A percentile compares a stretch with the other conserved stretches of the same genome.
phyloP scores from a whole-genome alignment of 2,888 invertebrate species.

The Pollenia griseotomentosa region DNA sequence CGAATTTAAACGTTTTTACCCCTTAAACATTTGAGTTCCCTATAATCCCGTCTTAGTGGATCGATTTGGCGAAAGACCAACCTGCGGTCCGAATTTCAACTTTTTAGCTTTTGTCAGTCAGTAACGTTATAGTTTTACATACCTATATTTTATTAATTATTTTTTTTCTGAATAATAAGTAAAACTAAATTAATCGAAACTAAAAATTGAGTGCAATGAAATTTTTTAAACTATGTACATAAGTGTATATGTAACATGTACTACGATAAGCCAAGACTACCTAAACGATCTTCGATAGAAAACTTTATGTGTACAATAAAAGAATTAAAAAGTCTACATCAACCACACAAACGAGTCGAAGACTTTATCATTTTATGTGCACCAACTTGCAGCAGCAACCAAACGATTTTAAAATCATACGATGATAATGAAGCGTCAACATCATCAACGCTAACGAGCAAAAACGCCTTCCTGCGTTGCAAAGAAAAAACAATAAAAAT shows the following conservation, averaged over 20 bases:
- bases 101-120: no score
- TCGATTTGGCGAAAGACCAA: no score
- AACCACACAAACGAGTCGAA: slow-evolving; percentile 48
- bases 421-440: slow-evolving; percentile 68
- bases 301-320: slow-evolving; percentile 7
- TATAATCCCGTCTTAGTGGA: no score
- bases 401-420: slow-evolving; percentile 63
- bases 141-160: no score
- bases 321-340: slow-evolving; percentile 26
- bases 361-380: slow-evolving; percentile 51
- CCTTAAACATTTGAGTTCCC: no score
- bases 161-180: no score
- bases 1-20: no score
- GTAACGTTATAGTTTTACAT: no score
- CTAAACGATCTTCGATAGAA: neutral
- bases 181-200: no score
- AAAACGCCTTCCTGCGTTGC: slow-evolving; percentile 65
- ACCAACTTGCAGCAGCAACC: slow-evolving; percentile 55
- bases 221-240: no score
- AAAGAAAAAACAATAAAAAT: slow-evolving; percentile 16
- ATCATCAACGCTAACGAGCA: slow-evolving; percentile 70
- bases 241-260: neutral
- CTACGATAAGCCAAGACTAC: neutral
- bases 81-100: no score
- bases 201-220: no score